A percentile compares a stretch with the other conserved stretches of the same genome.
These are phyloP conservation scores for Lepas anatifera DNA, from an alignment of 2,888 invertebrate genomes.

Conservation along the genomic window DNA sequence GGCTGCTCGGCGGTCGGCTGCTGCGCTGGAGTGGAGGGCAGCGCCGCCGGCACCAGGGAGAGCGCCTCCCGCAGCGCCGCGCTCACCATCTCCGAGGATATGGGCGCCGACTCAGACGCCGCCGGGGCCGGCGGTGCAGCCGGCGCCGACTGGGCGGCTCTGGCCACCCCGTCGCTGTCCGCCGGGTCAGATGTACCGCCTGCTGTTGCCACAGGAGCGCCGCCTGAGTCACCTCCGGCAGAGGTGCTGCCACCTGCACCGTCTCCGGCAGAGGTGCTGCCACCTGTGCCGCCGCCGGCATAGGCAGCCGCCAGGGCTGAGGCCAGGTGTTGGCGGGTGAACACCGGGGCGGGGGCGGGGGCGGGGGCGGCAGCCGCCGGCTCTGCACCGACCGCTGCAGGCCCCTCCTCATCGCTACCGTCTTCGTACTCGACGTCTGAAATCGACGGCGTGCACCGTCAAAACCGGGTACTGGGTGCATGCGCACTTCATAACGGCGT, in stretches of 20 bases:
- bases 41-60: neutral
- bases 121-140: neutral
- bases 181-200: too few species aligned
- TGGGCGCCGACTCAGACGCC: neutral
- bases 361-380: neutral
- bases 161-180: too few species aligned
- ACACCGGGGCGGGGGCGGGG: neutral
- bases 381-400: too few species aligned
- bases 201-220: too few species aligned
- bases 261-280: neutral
- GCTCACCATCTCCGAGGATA: neutral
- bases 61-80: neutral
- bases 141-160: neutral
- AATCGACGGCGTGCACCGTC: too few species aligned
- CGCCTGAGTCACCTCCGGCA: too few species aligned
- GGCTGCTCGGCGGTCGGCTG: too few species aligned
- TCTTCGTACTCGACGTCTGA: neutral
- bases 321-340: neutral
- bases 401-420: neutral
- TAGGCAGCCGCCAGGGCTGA: neutral
- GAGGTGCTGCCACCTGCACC: neutral
- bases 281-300: neutral
- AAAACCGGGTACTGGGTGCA: too few species aligned
- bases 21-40: neutral
- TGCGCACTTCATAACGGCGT: too few species aligned